Base-by-base conservation (phyloP, 2,888 invertebrate species). In the Chloroclysta siterata region DNA sequence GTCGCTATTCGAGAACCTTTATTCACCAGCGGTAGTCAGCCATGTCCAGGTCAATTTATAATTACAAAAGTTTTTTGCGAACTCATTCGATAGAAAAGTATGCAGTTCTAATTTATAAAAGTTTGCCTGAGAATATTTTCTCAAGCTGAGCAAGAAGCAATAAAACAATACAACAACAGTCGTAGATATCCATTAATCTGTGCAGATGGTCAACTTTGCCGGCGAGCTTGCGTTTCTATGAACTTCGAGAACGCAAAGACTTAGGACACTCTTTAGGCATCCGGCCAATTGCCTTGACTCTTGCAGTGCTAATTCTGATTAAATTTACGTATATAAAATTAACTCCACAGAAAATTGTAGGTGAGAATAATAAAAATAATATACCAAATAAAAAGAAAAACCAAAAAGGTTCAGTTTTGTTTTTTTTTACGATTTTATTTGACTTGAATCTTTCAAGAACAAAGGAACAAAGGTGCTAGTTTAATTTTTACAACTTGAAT, bases 131-230 rank as follows among this genome's bases (percentile, higher is more conserved):
- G 73, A 73, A 75, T 77, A 80, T 79, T 77, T 63, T 75, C 77
- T 46, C 0, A 17, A 46, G 17, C 46, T 15, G 72, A 75, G 75
- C 70, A 58, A 57, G 14, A 65, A 77, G 75, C 70, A 79, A 77
- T 76, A 68, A 69, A 75, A 77, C 75, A 75, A 71, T 74, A 66
- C 65, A 71, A 78, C 80, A 80, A 81, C 75, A 81, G 76, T 75
- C 81, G 79, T 84, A 83, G 80, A 84, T 85, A 84, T 83, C 82
- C 84, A 85, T 85, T 85, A 84, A 80, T 82, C 78, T 80, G 71
- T 78, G 78, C 76, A 68, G 74, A 77, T 73, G 74, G 84, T 81
- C 81, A 81, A 84, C 79, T 84, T 77, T 60, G 74, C 72, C 75
- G 77, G 73, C 75, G 74, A 81, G 80, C 77, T 82, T 76, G 72